phyloP scores from a whole-genome alignment of 1,140 invertebrate species.

The Cyrtorhinus lividipennis region DNA sequence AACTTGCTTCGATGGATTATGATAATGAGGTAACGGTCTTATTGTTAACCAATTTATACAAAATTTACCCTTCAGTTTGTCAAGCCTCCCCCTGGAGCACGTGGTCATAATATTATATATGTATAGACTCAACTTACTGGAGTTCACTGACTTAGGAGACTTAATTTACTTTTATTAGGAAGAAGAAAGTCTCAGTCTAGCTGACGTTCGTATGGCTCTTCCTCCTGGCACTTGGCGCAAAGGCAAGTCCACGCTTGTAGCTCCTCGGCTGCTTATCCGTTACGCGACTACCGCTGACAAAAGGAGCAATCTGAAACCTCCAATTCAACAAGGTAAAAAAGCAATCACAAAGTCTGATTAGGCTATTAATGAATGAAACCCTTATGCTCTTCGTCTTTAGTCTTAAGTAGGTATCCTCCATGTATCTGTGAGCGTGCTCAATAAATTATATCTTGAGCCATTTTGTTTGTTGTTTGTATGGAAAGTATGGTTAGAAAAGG shows the following conservation, averaged over 20 bases:
- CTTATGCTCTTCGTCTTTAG: too few relatives aligned
- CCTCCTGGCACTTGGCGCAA: conserved; percentile 60
- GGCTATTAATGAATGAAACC: too few relatives aligned
- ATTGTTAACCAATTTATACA: too few relatives aligned
- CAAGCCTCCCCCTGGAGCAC: too few relatives aligned
- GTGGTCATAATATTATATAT: too few relatives aligned
- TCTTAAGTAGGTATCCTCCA: too few relatives aligned
- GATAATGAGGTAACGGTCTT: conserved; percentile 20
- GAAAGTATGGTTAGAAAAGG: too few relatives aligned
- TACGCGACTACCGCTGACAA: conserved; percentile 52
- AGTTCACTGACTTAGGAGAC: too few relatives aligned
- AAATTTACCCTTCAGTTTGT: too few relatives aligned
- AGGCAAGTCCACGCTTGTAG: conserved; percentile 36
- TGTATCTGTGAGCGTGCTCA: too few relatives aligned
- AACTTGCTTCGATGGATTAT: conserved; percentile 5
- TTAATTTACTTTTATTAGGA: conserved; percentile 13
- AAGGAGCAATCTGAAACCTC: conserved; percentile 8
- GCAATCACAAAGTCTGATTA: too few relatives aligned
- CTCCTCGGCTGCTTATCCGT: conserved; percentile 43
- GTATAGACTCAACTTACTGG: too few relatives aligned
- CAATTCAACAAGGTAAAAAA: not conserved
- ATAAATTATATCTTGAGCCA: not conserved
- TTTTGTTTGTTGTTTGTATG: not conserved
- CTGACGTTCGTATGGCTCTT: conserved; percentile 38
- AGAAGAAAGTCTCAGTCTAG: conserved; percentile 31